Evolutionary conservation across 2,113 vertebrate genomes (phyloP), one percentile per base, ranked within the genome.

Genomic region (Elanus axillaris): DNA sequence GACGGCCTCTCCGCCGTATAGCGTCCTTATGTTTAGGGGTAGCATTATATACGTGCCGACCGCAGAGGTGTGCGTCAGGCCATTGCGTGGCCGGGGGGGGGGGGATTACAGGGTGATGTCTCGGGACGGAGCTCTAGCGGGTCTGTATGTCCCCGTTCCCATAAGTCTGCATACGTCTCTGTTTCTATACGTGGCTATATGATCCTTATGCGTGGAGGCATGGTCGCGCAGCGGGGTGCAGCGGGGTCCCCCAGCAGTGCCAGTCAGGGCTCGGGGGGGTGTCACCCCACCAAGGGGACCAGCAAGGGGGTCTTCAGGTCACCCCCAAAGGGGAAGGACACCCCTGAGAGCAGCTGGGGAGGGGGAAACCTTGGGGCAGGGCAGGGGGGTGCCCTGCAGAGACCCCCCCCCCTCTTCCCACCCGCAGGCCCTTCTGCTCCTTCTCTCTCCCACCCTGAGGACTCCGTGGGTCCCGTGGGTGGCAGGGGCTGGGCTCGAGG

Each of bases 401-500:
- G 27, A 9, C 23, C 0, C 38, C 32, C 53, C 38, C 43, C 1
- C 13, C 16, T 52, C 26, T 26, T 12, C n/a, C 20, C 5, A 2
- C 45, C 36, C 38, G 0, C 11, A 19, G 7, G 7, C 7, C 67
- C 19, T 31, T 26, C 67, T 16, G 29, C n/a, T n/a, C n/a, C 50
- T 23, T n/a, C 48, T 27, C 34, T 40, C 53, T 23, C 48, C 26
- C 45, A 4, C 45, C 4, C 21, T 7, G 14, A 17, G 47, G 17
- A 13, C 38, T 26, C 45, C 2, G 17, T 2, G 77, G 10, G 42
- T 31, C 55, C 47, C 2, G 1, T 15, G 52, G 67, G 59, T 45
- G 63, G 10, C 80, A 16, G 95, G 93, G 96, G 93, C 96, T 36
- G 74, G 87, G 89, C 86, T 95, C 95, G 93, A 81, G 96, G 96